A percentile compares a stretch with the other conserved stretches of the same genome.
These are phyloP conservation scores for Synanthedon vespiformis DNA, from an alignment of 2,888 invertebrate genomes.

Conservation along the genomic window DNA sequence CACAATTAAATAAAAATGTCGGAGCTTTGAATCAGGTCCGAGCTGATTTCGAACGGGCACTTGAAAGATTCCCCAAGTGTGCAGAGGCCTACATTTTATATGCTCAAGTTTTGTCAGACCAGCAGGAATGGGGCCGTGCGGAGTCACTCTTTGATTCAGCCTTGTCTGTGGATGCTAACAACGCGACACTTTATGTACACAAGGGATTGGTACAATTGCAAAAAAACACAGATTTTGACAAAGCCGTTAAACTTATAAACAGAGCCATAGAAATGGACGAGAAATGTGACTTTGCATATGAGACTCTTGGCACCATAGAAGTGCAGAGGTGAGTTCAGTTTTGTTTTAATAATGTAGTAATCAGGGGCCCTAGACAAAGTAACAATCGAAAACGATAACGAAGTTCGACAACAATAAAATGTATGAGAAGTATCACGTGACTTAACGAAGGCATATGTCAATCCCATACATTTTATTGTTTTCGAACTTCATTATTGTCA, in stretches of 20 bases:
- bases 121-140: constrained; percentile 85
- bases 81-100: constrained; percentile 89
- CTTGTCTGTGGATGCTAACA: constrained; percentile 82
- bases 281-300: constrained; percentile 94
- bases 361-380: too few relatives aligned
- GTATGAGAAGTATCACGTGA: too few relatives aligned
- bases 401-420: too few relatives aligned
- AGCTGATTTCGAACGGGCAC: constrained; percentile 79
- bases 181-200: constrained; percentile 89
- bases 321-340: constrained; percentile 79
- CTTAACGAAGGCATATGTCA: too few relatives aligned
- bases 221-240: constrained; percentile 85
- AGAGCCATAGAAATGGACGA: constrained; percentile 89
- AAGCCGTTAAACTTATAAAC: constrained; percentile 81
- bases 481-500: too few relatives aligned
- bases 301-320: constrained; percentile 94
- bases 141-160: constrained; percentile 86
- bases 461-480: too few relatives aligned
- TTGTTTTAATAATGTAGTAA: background rate
- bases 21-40: constrained; percentile 75
- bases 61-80: constrained; percentile 85
- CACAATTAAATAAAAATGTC: constrained; percentile 72
- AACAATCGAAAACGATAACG: too few relatives aligned
- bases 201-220: constrained; percentile 86
- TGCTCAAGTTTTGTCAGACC: constrained; percentile 91